Conservation (phyloP, 1,140 invertebrate genomes). For the Proales similis region DNA sequence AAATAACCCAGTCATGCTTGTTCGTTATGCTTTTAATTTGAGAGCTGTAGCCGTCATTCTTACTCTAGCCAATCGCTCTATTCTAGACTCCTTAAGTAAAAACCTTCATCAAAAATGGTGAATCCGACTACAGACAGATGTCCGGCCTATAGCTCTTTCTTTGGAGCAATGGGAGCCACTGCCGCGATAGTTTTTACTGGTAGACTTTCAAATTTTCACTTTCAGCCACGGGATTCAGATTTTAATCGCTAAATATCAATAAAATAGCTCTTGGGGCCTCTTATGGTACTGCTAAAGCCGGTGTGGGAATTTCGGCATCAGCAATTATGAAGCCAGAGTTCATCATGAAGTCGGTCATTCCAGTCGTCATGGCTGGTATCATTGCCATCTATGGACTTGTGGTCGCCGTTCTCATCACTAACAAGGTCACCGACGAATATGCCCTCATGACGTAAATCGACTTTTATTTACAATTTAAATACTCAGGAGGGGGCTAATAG, state of each 20-base stretch:
- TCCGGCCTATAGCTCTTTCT: constrained; percentile 60
- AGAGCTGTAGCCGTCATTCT: no score
- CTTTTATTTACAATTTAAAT: constrained; percentile 39
- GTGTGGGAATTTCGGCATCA: constrained; percentile 98
- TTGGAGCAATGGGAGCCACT: constrained; percentile 96
- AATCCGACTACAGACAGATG: constrained; percentile 37
- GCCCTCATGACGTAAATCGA: constrained; percentile 67
- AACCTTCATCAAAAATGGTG: constrained; percentile 19
- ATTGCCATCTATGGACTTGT: constrained; percentile 99
- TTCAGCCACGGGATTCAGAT: neutral
- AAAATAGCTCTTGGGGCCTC: constrained; percentile 93
- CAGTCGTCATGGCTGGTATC: constrained; percentile 99
- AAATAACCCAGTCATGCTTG: no score
- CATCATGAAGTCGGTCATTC: constrained; percentile 99
- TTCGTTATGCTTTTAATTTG: no score
- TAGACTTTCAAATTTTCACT: neutral
- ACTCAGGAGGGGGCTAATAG: constrained; percentile 43
- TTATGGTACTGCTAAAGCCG: constrained; percentile 98
- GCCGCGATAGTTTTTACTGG: constrained; percentile 91
- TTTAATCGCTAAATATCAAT: no score
- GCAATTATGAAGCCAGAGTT: constrained; percentile 97
- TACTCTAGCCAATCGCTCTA: no score
- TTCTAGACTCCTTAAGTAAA: no score
- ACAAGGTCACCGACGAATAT: constrained; percentile 64
- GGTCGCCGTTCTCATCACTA: constrained; percentile 92